Percentiles rank a stretch among this genome's conserved stretches.
phyloP scores from a whole-genome alignment of 1,140 invertebrate genomes.

The Aphelinus atriplicis region DNA sequence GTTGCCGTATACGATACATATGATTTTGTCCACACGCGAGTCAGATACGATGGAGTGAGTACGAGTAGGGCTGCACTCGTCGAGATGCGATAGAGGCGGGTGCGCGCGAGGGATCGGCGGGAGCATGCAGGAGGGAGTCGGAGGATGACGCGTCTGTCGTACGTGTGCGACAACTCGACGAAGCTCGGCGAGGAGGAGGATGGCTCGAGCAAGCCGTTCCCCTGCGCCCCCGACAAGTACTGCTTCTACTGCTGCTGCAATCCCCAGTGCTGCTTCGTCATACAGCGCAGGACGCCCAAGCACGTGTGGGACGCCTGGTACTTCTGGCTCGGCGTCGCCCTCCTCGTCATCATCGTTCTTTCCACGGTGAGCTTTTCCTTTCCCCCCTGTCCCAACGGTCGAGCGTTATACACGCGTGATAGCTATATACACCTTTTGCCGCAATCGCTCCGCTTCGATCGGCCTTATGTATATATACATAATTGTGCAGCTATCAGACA shows the following conservation, averaged over 20 bases:
- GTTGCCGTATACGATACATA: too few relatives aligned
- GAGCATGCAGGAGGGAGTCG: neutral
- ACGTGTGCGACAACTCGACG: slow-evolving; percentile 48
- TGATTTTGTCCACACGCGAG: too few relatives aligned
- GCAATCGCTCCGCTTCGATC: too few relatives aligned
- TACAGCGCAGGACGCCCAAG: slow-evolving; percentile 53
- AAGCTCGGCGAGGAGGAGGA: slow-evolving; percentile 36
- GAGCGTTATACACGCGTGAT: too few relatives aligned
- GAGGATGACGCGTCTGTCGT: slow-evolving; percentile 49
- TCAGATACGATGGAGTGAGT: too few relatives aligned
- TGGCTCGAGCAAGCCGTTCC: slow-evolving; percentile 42
- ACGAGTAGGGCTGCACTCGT: too few relatives aligned
- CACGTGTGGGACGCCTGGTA: slow-evolving; percentile 60
- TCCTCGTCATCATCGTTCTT: slow-evolving; percentile 52
- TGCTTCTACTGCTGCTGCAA: slow-evolving; percentile 55
- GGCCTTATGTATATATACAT: too few relatives aligned
- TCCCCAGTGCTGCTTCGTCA: slow-evolving; percentile 52
- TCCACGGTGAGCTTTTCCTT: slow-evolving; percentile 49
- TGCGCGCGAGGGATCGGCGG: too few relatives aligned
- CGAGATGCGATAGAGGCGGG: too few relatives aligned
- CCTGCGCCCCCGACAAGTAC: slow-evolving; percentile 48
- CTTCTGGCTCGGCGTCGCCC: slow-evolving; percentile 57
- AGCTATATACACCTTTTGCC: too few relatives aligned
- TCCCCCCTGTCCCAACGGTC: too few relatives aligned
- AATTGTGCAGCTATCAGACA: too few relatives aligned